These are phyloP conservation scores for Caretta caretta DNA, from an alignment of 2,113 vertebrate genomes.

Conservation along the genomic window DNA sequence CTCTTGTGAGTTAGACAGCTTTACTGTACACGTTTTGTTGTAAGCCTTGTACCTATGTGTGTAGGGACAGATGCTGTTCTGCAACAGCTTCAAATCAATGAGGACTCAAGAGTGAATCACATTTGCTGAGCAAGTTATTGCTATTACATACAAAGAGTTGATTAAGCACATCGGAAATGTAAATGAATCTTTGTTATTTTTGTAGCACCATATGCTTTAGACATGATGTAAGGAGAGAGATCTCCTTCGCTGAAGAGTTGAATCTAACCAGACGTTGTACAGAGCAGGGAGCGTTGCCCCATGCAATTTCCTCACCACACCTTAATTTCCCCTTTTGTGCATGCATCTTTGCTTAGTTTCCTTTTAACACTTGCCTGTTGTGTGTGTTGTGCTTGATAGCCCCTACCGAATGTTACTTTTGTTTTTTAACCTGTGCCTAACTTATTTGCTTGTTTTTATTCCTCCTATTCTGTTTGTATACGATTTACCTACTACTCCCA, in stretches of 20 bases:
- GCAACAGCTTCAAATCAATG: background rate
- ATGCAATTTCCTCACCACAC: accelerated
- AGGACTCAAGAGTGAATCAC: background rate
- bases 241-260: background rate
- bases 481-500: background rate
- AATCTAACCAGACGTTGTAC: background rate
- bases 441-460: background rate
- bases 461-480: background rate
- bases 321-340: background rate
- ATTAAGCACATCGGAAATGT: background rate
- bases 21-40: background rate
- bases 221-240: background rate
- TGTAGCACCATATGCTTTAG: background rate
- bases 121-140: background rate
- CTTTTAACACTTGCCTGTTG: background rate
- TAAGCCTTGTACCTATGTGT: background rate
- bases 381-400: background rate
- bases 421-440: accelerated
- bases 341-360: background rate
- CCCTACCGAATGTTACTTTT: background rate
- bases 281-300: background rate
- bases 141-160: background rate
- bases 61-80: background rate
- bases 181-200: background rate
- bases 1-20: background rate